These are phyloP conservation scores for Isaurus tuberculatus DNA, from an alignment of 92 coral and sea anemone genomes.

Conservation along the genomic window DNA sequence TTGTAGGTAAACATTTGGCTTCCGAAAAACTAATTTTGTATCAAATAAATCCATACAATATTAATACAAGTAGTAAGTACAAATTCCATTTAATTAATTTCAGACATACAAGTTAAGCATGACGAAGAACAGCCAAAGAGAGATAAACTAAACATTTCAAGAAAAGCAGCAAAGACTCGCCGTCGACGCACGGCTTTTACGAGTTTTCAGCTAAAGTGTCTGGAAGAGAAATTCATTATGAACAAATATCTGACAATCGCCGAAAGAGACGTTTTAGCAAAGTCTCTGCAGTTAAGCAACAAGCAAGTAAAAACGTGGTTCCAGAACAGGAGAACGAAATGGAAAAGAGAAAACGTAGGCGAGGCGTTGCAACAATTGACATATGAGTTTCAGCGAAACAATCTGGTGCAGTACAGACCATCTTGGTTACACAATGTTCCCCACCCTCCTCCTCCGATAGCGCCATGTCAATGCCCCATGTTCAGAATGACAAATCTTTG, in stretches of 20 bases:
- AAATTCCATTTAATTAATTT: neutral
- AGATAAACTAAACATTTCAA: constrained; percentile 20
- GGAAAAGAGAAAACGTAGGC: constrained; percentile 98
- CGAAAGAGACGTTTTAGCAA: constrained; percentile 94
- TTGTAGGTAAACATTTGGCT: too few relatives aligned
- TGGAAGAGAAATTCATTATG: constrained; percentile 96
- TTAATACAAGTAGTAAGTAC: neutral
- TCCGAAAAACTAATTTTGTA: too few relatives aligned
- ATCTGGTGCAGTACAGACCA: constrained; percentile 76
- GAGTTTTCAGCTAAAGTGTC: constrained; percentile 93
- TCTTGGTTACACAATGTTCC: constrained; percentile 71
- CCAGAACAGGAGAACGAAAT: constrained; percentile 96
- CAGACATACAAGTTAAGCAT: constrained; percentile 15
- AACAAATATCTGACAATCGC: constrained; percentile 98
- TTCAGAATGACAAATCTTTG: constrained; percentile 38
- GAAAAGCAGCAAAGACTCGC: constrained; percentile 74
- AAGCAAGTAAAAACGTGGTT: constrained; percentile 99
- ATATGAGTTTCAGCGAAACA: constrained; percentile 85
- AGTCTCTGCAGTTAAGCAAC: constrained; percentile 93
- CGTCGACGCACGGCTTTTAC: constrained; percentile 96
- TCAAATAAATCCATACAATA: neutral
- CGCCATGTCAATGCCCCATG: constrained; percentile 61
- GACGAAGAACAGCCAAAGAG: constrained; percentile 32
- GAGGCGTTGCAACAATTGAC: constrained; percentile 89
- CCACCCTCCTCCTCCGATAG: constrained; percentile 65